Conservation (phyloP, 2,888 invertebrate species). For the Agriotes lineatus region DNA sequence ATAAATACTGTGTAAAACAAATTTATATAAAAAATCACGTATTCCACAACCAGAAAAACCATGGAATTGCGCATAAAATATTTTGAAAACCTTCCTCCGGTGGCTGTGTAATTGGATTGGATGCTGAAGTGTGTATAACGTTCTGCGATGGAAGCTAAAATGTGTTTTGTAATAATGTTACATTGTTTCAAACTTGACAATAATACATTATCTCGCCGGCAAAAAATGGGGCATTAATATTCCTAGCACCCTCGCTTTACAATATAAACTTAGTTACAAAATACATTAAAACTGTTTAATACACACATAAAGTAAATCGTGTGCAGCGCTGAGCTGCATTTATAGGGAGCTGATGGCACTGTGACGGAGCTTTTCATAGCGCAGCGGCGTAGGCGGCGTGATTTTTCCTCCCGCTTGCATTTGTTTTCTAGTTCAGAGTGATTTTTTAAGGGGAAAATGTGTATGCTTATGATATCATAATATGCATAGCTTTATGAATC, state of each 20-base stretch:
- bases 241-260: conserved; percentile 60
- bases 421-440: no score
- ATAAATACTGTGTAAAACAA: no score
- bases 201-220: conserved; percentile 56
- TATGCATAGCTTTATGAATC: no score
- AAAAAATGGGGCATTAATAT: conserved; percentile 59
- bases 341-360: conserved; percentile 55
- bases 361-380: conserved; percentile 39
- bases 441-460: no score
- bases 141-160: conserved; percentile 35
- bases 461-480: no score
- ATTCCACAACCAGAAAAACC: conserved; percentile 2
- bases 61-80: conserved; percentile 9
- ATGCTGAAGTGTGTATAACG: conserved; percentile 25
- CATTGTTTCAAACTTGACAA: conserved; percentile 56
- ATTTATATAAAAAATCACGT: no score
- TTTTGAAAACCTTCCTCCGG: conserved; percentile 20
- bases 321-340: conserved; percentile 55
- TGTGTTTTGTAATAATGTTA: conserved; percentile 52
- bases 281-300: conserved; percentile 64
- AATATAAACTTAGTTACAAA: conserved; percentile 63
- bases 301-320: conserved; percentile 62
- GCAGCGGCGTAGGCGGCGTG: conserved; percentile 21
- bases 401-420: neutral
- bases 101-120: conserved; percentile 30